Evolutionary conservation across 1,140 invertebrate species (phyloP).

Genomic region (Caenorhabditis inopinata): DNA sequence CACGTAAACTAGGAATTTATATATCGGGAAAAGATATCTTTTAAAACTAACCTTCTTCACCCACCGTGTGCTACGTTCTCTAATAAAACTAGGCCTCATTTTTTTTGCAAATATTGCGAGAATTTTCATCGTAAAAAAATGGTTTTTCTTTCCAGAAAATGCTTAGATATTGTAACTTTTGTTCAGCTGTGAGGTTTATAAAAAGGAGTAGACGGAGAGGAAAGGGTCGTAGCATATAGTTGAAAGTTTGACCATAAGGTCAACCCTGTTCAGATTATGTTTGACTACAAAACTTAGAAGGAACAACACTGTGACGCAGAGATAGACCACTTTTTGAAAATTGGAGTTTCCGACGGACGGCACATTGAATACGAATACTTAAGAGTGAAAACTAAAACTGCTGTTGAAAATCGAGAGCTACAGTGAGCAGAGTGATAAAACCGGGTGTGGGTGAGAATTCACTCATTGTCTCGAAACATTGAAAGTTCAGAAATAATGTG

Average conservation of each 20-base stretch:
- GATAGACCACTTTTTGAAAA: too few species aligned
- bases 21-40: too few species aligned
- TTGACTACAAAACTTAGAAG: slow-evolving; percentile 7
- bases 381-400: not conserved
- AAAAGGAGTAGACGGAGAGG: not conserved
- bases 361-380: too few species aligned
- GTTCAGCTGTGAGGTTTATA: not conserved
- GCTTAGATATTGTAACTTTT: not conserved
- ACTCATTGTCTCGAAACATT: not conserved
- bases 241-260: slow-evolving; percentile 25
- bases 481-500: not conserved
- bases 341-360: too few species aligned
- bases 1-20: too few species aligned
- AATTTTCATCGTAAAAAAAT: not conserved
- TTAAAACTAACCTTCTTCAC: not conserved
- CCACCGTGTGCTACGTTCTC: not conserved
- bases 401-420: not conserved
- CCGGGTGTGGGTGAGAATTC: not conserved
- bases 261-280: not conserved
- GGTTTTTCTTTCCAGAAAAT: not conserved
- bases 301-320: not conserved
- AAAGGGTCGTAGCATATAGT: not conserved
- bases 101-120: not conserved
- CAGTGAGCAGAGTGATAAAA: not conserved
- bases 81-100: not conserved